phyloP scores from a whole-genome alignment of 2,888 invertebrate species.

The Epinotia brunnichana region DNA sequence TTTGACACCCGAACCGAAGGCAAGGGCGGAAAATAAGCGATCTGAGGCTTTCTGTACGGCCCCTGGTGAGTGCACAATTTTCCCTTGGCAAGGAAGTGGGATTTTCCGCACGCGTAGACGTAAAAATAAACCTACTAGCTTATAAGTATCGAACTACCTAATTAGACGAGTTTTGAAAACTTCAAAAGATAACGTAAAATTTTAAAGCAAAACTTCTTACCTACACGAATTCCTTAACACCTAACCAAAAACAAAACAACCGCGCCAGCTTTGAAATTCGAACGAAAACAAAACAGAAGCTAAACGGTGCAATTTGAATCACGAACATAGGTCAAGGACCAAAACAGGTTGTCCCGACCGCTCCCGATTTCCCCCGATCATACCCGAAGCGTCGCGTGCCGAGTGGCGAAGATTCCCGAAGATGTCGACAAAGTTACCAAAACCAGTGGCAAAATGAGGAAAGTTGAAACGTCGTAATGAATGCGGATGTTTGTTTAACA shows the following conservation, averaged over 20 bases:
- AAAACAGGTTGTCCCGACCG: constrained; percentile 34
- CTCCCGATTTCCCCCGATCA: constrained; percentile 26
- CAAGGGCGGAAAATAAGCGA: too few species aligned
- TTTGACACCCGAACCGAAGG: too few species aligned
- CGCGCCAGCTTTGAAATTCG: not conserved
- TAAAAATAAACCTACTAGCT: not conserved
- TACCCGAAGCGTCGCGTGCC: constrained; percentile 35
- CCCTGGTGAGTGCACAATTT: too few species aligned
- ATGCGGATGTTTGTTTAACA: not conserved
- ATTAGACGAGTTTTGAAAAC: not conserved
- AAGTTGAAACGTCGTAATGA: not conserved
- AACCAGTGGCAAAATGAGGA: not conserved
- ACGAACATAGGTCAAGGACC: constrained; percentile 44
- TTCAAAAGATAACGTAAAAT: not conserved
- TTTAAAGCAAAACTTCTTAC: not conserved
- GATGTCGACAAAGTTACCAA: constrained; percentile 14
- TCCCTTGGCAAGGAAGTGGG: too few species aligned
- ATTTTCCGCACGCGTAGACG: not conserved
- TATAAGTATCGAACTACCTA: too few species aligned
- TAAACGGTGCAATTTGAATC: constrained; percentile 41
- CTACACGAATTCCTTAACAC: constrained; percentile 8
- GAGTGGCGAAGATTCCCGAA: constrained; percentile 26
- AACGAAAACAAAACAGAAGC: constrained; percentile 27
- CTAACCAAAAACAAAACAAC: not conserved
- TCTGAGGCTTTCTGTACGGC: too few species aligned